Evolutionary conservation across 2,113 vertebrate species (phyloP).

Genomic region (Melanostigma gelatinosum): DNA sequence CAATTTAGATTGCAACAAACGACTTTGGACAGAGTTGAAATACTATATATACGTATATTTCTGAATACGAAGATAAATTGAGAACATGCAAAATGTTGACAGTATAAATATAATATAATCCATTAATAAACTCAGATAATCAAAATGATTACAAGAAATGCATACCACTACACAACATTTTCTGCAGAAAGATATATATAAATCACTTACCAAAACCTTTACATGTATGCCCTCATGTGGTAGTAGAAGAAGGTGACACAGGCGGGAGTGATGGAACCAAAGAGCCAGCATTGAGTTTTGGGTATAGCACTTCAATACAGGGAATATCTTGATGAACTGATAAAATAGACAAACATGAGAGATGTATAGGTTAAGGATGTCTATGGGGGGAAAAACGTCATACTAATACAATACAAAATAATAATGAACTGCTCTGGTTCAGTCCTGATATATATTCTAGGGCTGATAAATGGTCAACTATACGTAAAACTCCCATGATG

Average conservation of each 20-base stretch:
- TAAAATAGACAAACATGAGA: background rate
- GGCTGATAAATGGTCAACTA: background rate
- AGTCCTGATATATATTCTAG: background rate
- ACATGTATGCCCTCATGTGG: constrained; percentile 60
- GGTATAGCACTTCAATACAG: background rate
- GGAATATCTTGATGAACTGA: background rate
- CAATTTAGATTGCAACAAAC: background rate
- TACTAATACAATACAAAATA: too few relatives aligned
- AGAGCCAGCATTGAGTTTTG: background rate
- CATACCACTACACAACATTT: background rate
- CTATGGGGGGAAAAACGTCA: background rate
- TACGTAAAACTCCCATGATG: background rate
- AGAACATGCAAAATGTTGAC: background rate
- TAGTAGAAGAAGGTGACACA: constrained; percentile 6
- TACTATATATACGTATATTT: background rate
- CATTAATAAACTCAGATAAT: background rate
- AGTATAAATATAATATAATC: background rate
- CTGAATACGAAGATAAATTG: background rate
- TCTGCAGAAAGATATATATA: background rate
- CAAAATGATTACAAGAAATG: background rate
- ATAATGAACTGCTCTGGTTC: background rate
- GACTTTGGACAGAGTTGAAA: background rate
- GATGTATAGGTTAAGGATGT: background rate
- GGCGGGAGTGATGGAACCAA: background rate
- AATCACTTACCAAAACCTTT: constrained; percentile 2